Evolutionary conservation across 1,140 invertebrate genomes (phyloP).

Genomic region (Bombus balteatus): DNA sequence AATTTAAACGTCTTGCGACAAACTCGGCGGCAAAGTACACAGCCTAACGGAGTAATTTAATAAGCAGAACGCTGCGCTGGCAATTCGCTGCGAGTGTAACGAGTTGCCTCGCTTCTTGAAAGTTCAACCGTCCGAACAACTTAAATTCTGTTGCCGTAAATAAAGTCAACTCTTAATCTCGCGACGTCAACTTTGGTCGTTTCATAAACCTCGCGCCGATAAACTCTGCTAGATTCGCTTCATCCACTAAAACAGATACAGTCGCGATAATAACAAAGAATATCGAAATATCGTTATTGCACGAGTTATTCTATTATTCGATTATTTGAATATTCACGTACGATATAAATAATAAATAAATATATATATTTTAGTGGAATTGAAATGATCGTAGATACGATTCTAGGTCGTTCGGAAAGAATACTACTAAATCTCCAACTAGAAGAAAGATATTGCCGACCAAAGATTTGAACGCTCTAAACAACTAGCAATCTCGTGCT

Average conservation of each 20-base stretch:
- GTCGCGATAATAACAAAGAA: too few relatives aligned
- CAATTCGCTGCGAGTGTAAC: conserved; percentile 23
- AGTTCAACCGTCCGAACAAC: conserved; percentile 17
- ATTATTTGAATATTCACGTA: too few relatives aligned
- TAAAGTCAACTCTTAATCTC: conserved; percentile 5
- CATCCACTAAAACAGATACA: too few relatives aligned
- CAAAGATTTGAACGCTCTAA: background rate
- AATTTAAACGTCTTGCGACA: background rate
- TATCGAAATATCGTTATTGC: too few relatives aligned
- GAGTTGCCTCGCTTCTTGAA: conserved; percentile 5
- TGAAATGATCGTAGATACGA: too few relatives aligned
- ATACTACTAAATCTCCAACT: too few relatives aligned
- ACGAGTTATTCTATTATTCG: too few relatives aligned
- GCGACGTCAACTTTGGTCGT: background rate
- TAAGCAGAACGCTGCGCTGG: background rate
- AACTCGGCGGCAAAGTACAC: background rate
- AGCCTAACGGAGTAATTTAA: conserved; percentile 25
- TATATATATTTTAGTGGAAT: too few relatives aligned
- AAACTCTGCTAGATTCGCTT: background rate
- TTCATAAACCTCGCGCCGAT: background rate
- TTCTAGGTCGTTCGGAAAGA: too few relatives aligned
- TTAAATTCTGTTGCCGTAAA: conserved; percentile 10
- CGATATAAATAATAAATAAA: too few relatives aligned
- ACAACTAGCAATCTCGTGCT: background rate
- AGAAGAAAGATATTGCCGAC: background rate